Evolutionary conservation across 2,113 vertebrate species (phyloP).

Genomic region (Aegotheles bennettii): DNA sequence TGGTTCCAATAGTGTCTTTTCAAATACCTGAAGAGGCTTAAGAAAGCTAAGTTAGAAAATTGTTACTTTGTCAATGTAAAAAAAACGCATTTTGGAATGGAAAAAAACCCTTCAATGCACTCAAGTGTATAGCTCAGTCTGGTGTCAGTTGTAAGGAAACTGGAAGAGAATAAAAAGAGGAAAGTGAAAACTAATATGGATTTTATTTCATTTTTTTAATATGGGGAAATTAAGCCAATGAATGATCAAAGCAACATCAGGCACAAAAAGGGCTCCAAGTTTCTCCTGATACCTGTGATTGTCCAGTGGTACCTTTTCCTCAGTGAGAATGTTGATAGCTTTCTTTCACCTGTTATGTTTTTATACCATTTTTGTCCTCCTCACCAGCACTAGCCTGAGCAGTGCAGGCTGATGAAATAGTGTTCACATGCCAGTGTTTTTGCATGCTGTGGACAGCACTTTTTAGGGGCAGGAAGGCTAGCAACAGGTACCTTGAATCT

Average conservation of each 20-base stretch:
- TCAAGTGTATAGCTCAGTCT: neutral
- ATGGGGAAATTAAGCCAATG: neutral
- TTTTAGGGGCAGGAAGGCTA: neutral
- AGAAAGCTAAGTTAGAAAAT: neutral
- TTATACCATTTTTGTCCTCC: neutral
- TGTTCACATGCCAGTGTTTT: neutral
- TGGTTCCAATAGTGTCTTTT: neutral
- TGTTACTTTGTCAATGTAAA: neutral
- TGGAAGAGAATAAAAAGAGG: neutral
- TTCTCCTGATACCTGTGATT: neutral
- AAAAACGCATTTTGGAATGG: neutral
- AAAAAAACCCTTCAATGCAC: neutral
- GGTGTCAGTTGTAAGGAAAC: neutral
- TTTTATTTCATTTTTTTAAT: neutral
- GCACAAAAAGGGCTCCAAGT: neutral
- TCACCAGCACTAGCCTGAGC: neutral
- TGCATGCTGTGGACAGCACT: neutral
- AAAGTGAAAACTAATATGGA: neutral
- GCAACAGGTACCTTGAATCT: neutral
- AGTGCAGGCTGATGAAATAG: neutral
- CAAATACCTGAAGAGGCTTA: neutral
- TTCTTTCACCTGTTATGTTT: neutral
- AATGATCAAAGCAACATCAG: neutral
- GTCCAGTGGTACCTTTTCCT: neutral
- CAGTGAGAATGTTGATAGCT: neutral